phyloP scores from a whole-genome alignment of 2,888 invertebrate genomes.

The Phymatocera aterrima region DNA sequence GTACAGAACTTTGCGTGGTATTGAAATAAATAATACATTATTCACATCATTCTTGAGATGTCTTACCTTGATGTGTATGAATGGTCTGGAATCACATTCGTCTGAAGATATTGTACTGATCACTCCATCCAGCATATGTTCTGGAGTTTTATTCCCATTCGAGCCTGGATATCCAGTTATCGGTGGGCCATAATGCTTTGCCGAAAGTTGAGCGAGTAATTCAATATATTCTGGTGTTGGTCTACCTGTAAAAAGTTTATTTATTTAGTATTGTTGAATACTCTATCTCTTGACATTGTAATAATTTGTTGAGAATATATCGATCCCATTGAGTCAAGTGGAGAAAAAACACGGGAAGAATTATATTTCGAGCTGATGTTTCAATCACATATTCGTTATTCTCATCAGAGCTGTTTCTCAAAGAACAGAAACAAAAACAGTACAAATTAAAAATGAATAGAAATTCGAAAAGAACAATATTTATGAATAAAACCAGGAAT shows the following conservation, averaged over 20 bases:
- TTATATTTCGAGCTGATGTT: too few relatives aligned
- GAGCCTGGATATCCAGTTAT: slow-evolving; percentile 69
- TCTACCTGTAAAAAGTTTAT: slow-evolving; percentile 59
- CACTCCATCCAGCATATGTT: slow-evolving; percentile 71
- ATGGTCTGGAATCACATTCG: slow-evolving; percentile 67
- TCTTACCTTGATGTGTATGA: slow-evolving; percentile 70
- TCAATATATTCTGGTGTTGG: slow-evolving; percentile 68
- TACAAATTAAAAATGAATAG: too few relatives aligned
- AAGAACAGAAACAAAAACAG: too few relatives aligned
- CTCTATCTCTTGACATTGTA: not conserved
- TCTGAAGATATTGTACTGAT: slow-evolving; percentile 68
- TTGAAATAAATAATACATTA: not conserved
- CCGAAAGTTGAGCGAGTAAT: slow-evolving; percentile 66
- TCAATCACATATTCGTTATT: too few relatives aligned
- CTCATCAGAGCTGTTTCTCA: too few relatives aligned
- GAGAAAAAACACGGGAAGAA: too few relatives aligned
- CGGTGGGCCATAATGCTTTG: slow-evolving; percentile 69
- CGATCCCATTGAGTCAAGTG: too few relatives aligned
- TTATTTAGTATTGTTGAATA: not conserved
- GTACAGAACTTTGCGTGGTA: not conserved
- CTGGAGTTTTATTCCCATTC: slow-evolving; percentile 66
- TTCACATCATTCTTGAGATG: not conserved
- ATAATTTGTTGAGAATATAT: too few relatives aligned
- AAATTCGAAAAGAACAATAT: too few relatives aligned
- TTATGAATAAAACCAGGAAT: too few relatives aligned